A percentile compares a stretch with the other conserved stretches of the same genome.
These are phyloP conservation scores for Elgaria multicarinata DNA, from an alignment of 2,113 vertebrate genomes.

Conservation along the genomic window DNA sequence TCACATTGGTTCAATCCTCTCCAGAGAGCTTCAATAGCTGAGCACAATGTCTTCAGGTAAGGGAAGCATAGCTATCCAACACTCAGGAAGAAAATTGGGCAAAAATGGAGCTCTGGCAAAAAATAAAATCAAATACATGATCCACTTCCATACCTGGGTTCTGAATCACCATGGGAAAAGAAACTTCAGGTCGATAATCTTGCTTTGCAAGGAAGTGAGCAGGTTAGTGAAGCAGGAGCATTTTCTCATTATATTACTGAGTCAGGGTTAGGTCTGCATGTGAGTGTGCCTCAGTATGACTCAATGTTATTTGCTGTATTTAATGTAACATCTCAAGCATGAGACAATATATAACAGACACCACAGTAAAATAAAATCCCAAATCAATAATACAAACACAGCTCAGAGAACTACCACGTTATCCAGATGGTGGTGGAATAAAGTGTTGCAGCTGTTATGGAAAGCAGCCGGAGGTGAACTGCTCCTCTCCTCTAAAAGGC, in stretches of 20 bases:
- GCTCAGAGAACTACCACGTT: neutral
- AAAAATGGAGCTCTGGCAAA: neutral
- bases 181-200: neutral
- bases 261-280: neutral
- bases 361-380: neutral
- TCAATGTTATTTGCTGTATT: neutral
- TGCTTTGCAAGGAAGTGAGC: neutral
- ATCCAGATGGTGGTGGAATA: neutral
- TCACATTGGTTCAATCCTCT: too few species aligned
- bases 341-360: too few species aligned
- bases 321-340: neutral
- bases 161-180: neutral
- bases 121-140: too few species aligned
- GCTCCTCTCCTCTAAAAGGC: neutral
- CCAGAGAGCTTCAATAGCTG: neutral
- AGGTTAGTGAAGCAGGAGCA: neutral
- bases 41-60: too few species aligned
- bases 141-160: neutral
- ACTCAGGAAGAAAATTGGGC: neutral
- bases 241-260: neutral
- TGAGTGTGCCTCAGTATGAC: neutral
- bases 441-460: neutral
- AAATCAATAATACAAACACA: neutral
- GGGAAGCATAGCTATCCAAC: neutral
- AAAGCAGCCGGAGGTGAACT: neutral